Evolutionary conservation across 2,113 vertebrate genomes (phyloP), one percentile per base, ranked within the genome.

Genomic region (Strix uralensis): DNA sequence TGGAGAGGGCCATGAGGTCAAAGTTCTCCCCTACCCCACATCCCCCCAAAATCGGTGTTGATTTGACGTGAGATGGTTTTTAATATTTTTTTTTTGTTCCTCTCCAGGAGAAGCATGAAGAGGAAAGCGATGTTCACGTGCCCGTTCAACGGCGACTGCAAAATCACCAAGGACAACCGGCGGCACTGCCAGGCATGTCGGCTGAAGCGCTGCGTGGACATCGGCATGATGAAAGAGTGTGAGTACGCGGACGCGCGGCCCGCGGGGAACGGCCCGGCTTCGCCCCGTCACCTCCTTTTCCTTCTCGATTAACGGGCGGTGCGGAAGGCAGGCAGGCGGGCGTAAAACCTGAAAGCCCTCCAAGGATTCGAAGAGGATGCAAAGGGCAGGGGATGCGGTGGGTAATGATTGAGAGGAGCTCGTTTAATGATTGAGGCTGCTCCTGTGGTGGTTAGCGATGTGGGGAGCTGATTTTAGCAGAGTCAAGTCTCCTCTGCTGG

Each of bases 221-320:
- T 99, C 10, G 99, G 99, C 92, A 99, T 99, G 99, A 99, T 99
- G 99, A 99, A 99, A 93, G 99, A 99, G 93, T 99, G 99, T 99
- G 98, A 99, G 99, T 99, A 81, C 6, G 15, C 9, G 8, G 58
- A 3, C 5, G 2, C 2, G 5, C 13, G 1, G 23, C 61, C 20
- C 4, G 12, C 1, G 18, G 47, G 34, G 46, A 29, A 2, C 21
- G 2, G 25, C 44, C 44, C 17, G 44, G 44, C 44, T 46, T 46
- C 17, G 17, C 44, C 44, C 16, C 17, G 44, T 46, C 44, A 46
- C 44, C 44, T 46, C 44, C 44, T 46, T 46, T 46, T 46, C 44
- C 57, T 17, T 5, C 70, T 23, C 59, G 3, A 7, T 38, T 5
- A 11, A 15, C 2, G 10, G 1, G 16, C 1, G 7, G 85, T 1